Evolutionary conservation across 2,113 vertebrate species (phyloP).

Genomic region (Microcebus griseorufus): DNA sequence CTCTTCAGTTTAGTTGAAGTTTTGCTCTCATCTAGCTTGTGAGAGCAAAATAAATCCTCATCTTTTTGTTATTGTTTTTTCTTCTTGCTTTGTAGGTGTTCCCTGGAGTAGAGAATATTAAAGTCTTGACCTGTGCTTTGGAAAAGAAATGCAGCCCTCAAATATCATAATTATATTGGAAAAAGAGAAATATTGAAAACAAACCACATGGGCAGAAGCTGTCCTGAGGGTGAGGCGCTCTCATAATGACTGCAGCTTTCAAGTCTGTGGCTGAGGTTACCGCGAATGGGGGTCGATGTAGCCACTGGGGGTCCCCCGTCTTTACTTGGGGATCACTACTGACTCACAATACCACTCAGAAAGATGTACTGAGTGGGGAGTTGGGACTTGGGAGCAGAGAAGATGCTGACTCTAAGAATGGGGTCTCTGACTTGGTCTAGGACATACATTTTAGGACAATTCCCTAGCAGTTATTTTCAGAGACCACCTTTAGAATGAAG

Average conservation of each 20-base stretch:
- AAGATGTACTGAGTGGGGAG: background rate
- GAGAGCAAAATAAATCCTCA: background rate
- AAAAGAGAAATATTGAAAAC: background rate
- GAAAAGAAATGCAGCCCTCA: background rate
- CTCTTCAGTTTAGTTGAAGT: too few relatives aligned
- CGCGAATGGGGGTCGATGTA: rapidly evolving
- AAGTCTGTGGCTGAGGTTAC: background rate
- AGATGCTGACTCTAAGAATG: background rate
- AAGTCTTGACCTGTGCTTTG: background rate
- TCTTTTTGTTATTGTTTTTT: background rate
- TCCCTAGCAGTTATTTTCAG: background rate
- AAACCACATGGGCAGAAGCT: background rate
- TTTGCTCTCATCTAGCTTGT: background rate
- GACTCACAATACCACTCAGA: background rate
- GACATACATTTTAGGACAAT: background rate
- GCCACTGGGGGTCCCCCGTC: too few relatives aligned
- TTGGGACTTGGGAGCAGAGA: background rate
- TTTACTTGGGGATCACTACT: background rate
- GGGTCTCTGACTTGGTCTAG: background rate
- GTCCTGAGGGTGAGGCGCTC: background rate
- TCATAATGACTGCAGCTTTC: background rate
- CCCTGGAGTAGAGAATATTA: background rate
- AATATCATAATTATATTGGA: background rate
- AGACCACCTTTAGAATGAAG: background rate
- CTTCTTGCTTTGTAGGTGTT: background rate